Base-by-base conservation (phyloP, 2,888 invertebrate genomes). In the Agonum fuliginosum region DNA sequence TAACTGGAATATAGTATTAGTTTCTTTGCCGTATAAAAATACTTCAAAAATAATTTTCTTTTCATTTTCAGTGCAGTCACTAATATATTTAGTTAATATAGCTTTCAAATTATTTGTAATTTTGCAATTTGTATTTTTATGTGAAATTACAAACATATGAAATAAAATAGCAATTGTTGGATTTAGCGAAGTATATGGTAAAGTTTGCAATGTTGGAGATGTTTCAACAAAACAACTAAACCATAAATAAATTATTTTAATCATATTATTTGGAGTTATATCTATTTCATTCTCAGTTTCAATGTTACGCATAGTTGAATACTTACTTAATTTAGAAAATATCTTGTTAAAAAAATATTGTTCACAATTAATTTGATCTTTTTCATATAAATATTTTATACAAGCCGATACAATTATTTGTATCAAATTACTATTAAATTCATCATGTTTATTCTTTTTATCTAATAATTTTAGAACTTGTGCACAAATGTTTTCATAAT, bases 371-470 rank as follows among this genome's bases (percentile, higher is more conserved):
- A 87, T 81, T 12, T 87, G 85, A 83, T 90, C 89, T 65, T 86
- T 87, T 67, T 89, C 87, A 82, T 88, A 86, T 24, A 93, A 84
- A 77, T 84, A 85, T 79, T 89, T 86, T 1, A 90, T 87, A 84
- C 91, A 93, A 27, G 88, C 86, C 20, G 89, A 88, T 71, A 90
- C 91, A n/a, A n/a, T n/a, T 74, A 92, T 81, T 79, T 82, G 81
- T 78, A 83, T 82, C 69, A 81, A 82, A 75, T 81, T 78, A 43
- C 41, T 87, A 17, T 87, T 83, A 69, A 88, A 81, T 73, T 88
- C 88, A 81, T 89, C 87, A 37, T 86, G 84, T 78, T 87, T 87
- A 78, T 87, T 88, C 19, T 80, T 81, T 5, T 86, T 82, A 34
- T 82, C 81, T 17, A 91, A 81, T 81, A 92, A 87, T 76, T 88